Evolutionary conservation across 2,888 invertebrate species (phyloP).

Genomic region (Drosophila formosana): DNA sequence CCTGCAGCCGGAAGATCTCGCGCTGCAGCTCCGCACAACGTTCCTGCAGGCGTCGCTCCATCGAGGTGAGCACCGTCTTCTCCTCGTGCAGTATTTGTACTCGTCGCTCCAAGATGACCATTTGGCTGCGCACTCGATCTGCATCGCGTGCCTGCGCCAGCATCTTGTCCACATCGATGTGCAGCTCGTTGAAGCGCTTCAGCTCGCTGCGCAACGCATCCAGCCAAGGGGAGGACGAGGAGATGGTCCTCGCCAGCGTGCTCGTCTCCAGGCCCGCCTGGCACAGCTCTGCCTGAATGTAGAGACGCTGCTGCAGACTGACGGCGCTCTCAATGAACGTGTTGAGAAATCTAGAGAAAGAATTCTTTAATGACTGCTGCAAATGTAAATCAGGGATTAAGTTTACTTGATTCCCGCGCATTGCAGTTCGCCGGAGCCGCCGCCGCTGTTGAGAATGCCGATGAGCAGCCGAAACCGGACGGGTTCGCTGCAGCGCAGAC

Average conservation of each 20-base stretch:
- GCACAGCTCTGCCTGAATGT: slow-evolving; percentile 93
- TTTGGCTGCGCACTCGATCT: slow-evolving; percentile 89
- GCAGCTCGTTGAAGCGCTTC: slow-evolving; percentile 91
- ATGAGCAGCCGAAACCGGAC: slow-evolving; percentile 96
- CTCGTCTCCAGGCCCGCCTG: slow-evolving; percentile 91
- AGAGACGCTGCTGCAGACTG: slow-evolving; percentile 90
- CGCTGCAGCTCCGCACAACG: slow-evolving; percentile 91
- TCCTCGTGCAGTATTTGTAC: slow-evolving; percentile 92
- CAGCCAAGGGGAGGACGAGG: slow-evolving; percentile 88
- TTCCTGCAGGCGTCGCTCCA: slow-evolving; percentile 91
- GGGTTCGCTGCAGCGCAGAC: slow-evolving; percentile 95
- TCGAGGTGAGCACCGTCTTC: slow-evolving; percentile 90
- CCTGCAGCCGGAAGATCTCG: slow-evolving; percentile 87
- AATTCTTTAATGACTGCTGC: background rate
- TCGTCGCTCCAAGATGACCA: slow-evolving; percentile 89
- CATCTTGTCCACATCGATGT: slow-evolving; percentile 92
- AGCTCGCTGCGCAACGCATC: slow-evolving; percentile 89
- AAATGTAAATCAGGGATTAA: background rate
- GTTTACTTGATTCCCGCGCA: slow-evolving; percentile 90
- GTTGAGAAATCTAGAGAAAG: slow-evolving; percentile 89
- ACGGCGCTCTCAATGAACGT: slow-evolving; percentile 92
- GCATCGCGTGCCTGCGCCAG: slow-evolving; percentile 90
- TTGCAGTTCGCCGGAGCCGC: slow-evolving; percentile 90
- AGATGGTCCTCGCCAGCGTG: slow-evolving; percentile 87
- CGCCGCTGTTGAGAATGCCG: slow-evolving; percentile 93